Conservation (phyloP, 1,140 invertebrate species). For the Lerema accius region DNA sequence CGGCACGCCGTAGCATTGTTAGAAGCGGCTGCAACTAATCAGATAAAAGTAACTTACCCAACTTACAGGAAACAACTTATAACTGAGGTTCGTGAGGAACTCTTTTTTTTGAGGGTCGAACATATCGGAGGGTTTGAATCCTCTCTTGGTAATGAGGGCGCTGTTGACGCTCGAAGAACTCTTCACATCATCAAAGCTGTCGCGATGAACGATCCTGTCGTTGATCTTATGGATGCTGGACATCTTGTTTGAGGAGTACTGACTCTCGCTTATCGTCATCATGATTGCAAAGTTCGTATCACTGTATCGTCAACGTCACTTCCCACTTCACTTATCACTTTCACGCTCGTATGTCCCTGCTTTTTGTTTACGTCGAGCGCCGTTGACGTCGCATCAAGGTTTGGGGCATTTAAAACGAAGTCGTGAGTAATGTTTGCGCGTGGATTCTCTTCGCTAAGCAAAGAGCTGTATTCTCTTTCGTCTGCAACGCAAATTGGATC, state of each 20-base stretch:
- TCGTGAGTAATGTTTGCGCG: conserved; percentile 35
- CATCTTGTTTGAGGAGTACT: conserved; percentile 80
- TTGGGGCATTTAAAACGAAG: conserved; percentile 33
- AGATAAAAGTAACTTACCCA: conserved; percentile 85
- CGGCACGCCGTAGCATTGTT: conserved; percentile 49
- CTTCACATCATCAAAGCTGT: conserved; percentile 77
- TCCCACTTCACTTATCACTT: conserved; percentile 18
- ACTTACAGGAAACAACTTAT: conserved; percentile 90
- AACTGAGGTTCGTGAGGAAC: conserved; percentile 90
- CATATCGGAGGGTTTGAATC: conserved; percentile 93
- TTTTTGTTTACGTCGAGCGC: conserved; percentile 22
- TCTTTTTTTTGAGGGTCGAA: conserved; percentile 90
- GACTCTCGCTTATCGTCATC: conserved; percentile 82
- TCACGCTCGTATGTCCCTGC: conserved; percentile 25
- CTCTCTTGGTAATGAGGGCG: conserved; percentile 83
- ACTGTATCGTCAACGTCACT: conserved; percentile 29
- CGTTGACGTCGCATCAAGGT: conserved; percentile 33
- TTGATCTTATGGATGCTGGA: conserved; percentile 79
- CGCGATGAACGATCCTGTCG: conserved; percentile 76
- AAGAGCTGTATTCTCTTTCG: background rate
- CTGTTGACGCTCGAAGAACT: conserved; percentile 77
- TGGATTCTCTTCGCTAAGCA: conserved; percentile 14
- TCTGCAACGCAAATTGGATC: conserved; percentile 4
- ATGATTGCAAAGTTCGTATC: conserved; percentile 54
- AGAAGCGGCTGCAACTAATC: conserved; percentile 60